Base-by-base conservation (phyloP, 2,113 vertebrate genomes). In the Charadrius vociferus region DNA sequence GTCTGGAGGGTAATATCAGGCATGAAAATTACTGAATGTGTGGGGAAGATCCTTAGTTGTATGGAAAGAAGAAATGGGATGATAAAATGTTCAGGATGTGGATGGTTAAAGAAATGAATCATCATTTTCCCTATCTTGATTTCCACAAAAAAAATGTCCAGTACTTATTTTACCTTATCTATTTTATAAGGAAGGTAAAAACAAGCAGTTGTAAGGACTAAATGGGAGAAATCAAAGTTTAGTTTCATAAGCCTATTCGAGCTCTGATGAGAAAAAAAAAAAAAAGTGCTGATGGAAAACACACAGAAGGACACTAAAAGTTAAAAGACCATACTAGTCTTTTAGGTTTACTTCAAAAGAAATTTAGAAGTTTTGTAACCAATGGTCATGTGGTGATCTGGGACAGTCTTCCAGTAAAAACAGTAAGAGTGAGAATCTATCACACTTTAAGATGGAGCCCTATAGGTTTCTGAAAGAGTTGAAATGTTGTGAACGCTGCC, bases 361-460 rank as follows among this genome's bases (percentile, higher is more conserved):
- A 79, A 53, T 66, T 20, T 41, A 30, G 3, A 81, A 49, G 16
- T 63, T 41, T 49, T 79, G 10, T 19, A 90, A 49, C 15, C 34
- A 79, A 5, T 70, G 47, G 24, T 59, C 18, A 29, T 58, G 6
- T 26, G 34, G 58, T n/a, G 13, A 50, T 50, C 49, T 45, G 12
- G 13, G 20, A n/a, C 17, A 70, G 8, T 53, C 5, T 91, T 73
- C 26, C 15, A 65, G 10, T 37, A 88, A 75, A 85, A 81, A 53
- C 8, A 65, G 6, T 8, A 41, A 32, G 1, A 10, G 1, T 39
- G 23, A 77, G 6, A 79, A 83, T 15, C 15, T 24, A 41, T 80
- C 1, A 1, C 2, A 3, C 2, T 49, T 65, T 62, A 58, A 81
- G 32, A 23, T 7, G 7, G 11, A 93, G 5, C 3, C 6, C 14